Evolutionary conservation across 2,797 vertebrate genomes (phyloP).

Genomic region (Rhynchonycteris naso): DNA sequence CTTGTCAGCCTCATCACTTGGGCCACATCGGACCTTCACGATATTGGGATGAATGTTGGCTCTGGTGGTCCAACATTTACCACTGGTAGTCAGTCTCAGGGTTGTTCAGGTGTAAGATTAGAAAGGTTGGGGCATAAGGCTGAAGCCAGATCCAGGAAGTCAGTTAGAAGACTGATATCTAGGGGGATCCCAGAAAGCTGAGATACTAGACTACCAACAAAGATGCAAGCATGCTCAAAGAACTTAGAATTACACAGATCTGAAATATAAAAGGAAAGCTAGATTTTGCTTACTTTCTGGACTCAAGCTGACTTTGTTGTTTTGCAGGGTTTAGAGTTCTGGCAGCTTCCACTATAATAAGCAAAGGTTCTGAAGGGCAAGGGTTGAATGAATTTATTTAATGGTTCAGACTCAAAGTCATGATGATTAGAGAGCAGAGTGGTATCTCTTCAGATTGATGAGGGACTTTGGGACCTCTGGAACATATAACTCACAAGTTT

Average conservation of each 20-base stretch:
- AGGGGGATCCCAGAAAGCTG: background rate
- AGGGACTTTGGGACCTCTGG: background rate
- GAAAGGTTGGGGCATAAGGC: background rate
- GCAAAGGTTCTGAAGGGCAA: background rate
- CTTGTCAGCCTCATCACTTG: background rate
- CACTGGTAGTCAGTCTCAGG: background rate
- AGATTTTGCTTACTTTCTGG: background rate
- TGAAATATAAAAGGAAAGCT: slow-evolving; percentile 34
- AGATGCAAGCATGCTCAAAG: background rate
- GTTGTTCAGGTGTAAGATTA: background rate
- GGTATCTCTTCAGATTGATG: background rate
- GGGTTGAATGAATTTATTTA: background rate
- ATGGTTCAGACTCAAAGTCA: background rate
- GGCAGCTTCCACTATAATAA: background rate
- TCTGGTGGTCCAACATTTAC: background rate
- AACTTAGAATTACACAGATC: background rate
- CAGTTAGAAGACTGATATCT: background rate
- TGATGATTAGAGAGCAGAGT: slow-evolving; percentile 5
- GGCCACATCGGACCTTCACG: background rate
- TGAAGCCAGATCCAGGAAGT: background rate
- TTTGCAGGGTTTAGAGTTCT: background rate
- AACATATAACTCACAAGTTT: slow-evolving; percentile 20
- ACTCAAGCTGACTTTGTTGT: background rate
- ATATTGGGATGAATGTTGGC: background rate
- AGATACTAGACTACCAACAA: background rate